phyloP scores from a whole-genome alignment of 2,797 vertebrate species.

The Typhlichthys subterraneus region DNA sequence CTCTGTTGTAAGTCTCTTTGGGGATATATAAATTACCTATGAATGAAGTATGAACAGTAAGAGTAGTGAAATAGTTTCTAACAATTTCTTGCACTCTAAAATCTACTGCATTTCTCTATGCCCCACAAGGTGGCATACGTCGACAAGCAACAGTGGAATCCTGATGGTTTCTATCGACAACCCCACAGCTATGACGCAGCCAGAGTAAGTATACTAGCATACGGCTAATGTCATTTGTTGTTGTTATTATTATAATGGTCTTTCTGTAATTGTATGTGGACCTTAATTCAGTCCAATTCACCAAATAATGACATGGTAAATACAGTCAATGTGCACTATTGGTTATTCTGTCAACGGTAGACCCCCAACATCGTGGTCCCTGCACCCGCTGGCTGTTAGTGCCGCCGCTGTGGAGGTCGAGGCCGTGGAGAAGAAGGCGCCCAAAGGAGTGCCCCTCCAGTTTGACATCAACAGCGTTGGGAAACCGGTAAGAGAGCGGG shows the following conservation, averaged over 20 bases:
- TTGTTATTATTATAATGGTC: background rate
- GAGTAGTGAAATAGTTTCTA: too few species aligned
- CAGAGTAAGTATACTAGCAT: slow-evolving; percentile 77
- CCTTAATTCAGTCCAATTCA: too few species aligned
- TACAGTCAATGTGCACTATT: background rate
- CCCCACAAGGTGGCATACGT: slow-evolving; percentile 88
- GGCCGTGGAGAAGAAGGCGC: slow-evolving; percentile 83
- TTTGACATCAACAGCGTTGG: slow-evolving; percentile 98
- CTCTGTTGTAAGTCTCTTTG: too few species aligned
- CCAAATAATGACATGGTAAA: background rate
- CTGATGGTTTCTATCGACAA: slow-evolving; percentile 95
- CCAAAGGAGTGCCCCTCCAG: slow-evolving; percentile 92
- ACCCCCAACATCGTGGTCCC: slow-evolving; percentile 81
- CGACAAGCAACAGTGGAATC: slow-evolving; percentile 84
- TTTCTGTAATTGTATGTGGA: too few species aligned
- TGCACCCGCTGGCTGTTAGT: slow-evolving; percentile 78
- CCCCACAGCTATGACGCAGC: slow-evolving; percentile 82
- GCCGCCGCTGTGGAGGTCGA: slow-evolving; percentile 76
- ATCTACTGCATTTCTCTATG: slow-evolving; percentile 10
- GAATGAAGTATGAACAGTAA: too few species aligned
- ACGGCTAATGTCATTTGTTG: background rate
- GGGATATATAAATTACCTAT: too few species aligned
- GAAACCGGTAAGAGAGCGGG: slow-evolving; percentile 82
- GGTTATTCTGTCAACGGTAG: slow-evolving; percentile 36
- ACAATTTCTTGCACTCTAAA: too few species aligned